phyloP scores from a whole-genome alignment of 2,888 invertebrate genomes.

The Elmis aenea region DNA sequence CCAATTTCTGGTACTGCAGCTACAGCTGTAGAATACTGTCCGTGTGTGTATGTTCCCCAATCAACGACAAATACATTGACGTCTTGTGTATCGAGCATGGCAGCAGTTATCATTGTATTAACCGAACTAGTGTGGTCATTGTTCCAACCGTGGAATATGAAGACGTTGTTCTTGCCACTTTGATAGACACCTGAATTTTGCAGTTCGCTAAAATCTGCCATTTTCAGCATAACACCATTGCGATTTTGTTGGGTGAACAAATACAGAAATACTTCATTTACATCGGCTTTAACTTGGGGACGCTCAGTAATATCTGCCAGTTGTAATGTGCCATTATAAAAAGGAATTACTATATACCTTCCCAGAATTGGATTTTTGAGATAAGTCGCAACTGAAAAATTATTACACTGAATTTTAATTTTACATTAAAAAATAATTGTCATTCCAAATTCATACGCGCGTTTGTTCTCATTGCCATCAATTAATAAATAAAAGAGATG shows the following conservation, averaged over 20 bases:
- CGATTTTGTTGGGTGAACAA: constrained; percentile 2
- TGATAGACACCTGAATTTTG: constrained; percentile 6
- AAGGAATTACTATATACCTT: too few species aligned
- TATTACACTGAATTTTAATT: too few species aligned
- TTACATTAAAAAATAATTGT: too few species aligned
- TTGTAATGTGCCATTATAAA: too few species aligned
- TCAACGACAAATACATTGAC: constrained; percentile 18
- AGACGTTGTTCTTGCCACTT: constrained; percentile 8
- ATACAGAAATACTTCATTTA: constrained; percentile 1
- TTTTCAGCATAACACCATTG: constrained; percentile 1
- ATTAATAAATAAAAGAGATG: too few species aligned
- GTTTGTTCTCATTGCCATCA: too few species aligned
- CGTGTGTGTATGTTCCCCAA: constrained; percentile 9
- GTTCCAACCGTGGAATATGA: constrained; percentile 18
- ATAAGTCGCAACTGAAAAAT: too few species aligned
- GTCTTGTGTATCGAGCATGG: constrained; percentile 7
- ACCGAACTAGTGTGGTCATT: constrained; percentile 10
- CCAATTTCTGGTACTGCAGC: constrained; percentile 17
- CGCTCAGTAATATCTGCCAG: too few species aligned
- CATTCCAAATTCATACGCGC: too few species aligned
- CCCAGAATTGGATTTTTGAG: too few species aligned
- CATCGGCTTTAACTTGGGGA: too few species aligned
- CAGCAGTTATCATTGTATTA: constrained; percentile 5
- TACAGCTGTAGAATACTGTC: constrained; percentile 10
- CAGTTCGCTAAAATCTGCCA: neutral